These are phyloP conservation scores for Hippoglossus hippoglossus DNA, from an alignment of 2,797 vertebrate genomes.

Conservation along the genomic window DNA sequence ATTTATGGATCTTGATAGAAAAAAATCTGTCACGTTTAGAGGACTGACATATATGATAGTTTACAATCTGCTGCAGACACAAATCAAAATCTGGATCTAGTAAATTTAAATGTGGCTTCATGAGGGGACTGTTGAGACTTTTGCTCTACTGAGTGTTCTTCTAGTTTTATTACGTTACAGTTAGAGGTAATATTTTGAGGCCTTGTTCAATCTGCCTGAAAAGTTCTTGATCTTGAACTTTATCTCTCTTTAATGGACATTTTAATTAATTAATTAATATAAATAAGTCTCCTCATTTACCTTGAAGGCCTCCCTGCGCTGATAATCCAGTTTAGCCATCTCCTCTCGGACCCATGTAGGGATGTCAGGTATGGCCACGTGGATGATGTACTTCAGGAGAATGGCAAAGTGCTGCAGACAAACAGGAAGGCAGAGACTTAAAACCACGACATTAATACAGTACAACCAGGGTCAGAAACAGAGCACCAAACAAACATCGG, in stretches of 20 bases:
- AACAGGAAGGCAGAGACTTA: too few species aligned
- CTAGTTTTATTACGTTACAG: too few species aligned
- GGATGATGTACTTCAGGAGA: constrained; percentile 95
- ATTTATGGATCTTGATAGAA: too few species aligned
- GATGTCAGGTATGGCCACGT: constrained; percentile 94
- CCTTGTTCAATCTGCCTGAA: not conserved
- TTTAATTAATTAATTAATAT: not conserved
- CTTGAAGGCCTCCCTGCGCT: constrained; percentile 97
- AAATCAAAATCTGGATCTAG: too few species aligned
- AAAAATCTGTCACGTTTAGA: too few species aligned
- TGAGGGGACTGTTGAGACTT: too few species aligned
- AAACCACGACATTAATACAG: too few species aligned
- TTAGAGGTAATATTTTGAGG: not conserved
- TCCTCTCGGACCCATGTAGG: constrained; percentile 95
- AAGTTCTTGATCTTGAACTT: not conserved
- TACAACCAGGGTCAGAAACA: too few species aligned
- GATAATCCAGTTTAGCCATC: constrained; percentile 96
- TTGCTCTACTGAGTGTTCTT: too few species aligned
- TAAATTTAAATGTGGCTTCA: too few species aligned
- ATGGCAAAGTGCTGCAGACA: constrained; percentile 92
- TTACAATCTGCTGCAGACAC: too few species aligned
- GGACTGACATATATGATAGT: too few species aligned
- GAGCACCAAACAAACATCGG: not conserved
- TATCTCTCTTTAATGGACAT: not conserved
- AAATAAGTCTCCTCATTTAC: constrained; percentile 69